These are phyloP conservation scores for Acanthopleura granulata DNA, from an alignment of 2,888 invertebrate species.

Conservation along the genomic window DNA sequence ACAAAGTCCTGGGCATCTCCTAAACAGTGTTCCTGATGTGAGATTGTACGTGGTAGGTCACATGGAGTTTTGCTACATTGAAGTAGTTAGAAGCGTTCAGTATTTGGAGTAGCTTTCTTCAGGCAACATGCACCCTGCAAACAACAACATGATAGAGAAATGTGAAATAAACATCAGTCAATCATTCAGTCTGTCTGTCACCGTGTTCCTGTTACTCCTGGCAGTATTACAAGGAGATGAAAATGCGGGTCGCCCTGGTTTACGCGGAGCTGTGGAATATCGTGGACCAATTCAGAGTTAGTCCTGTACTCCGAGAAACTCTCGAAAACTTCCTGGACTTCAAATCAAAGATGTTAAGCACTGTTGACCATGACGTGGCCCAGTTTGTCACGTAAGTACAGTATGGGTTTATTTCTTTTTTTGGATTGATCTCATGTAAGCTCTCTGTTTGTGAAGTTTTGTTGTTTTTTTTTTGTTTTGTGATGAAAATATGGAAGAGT, in stretches of 20 bases:
- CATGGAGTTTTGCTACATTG: too few relatives aligned
- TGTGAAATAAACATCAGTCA: too few relatives aligned
- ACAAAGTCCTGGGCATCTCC: too few relatives aligned
- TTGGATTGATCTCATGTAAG: too few relatives aligned
- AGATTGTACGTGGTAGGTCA: too few relatives aligned
- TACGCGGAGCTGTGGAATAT: conserved; percentile 98
- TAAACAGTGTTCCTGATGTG: too few relatives aligned
- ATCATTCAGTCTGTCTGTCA: background rate
- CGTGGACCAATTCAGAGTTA: conserved; percentile 84
- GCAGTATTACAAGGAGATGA: conserved; percentile 93
- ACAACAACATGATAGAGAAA: too few relatives aligned
- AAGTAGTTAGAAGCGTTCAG: too few relatives aligned
- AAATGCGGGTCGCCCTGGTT: conserved; percentile 93
- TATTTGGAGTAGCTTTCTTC: background rate
- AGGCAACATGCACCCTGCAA: background rate
- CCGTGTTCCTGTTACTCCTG: conserved; percentile 45
- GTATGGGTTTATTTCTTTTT: background rate
- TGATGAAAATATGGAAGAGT: too few relatives aligned
- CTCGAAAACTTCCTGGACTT: conserved; percentile 94
- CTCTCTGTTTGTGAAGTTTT: too few relatives aligned
- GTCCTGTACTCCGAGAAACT: conserved; percentile 88
- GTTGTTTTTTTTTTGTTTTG: too few relatives aligned
- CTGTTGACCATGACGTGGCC: conserved; percentile 90
- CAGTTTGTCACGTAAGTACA: conserved; percentile 87
- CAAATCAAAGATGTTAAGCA: conserved; percentile 86